These are phyloP conservation scores for Nephila pilipes DNA, from an alignment of 1,140 invertebrate genomes.

Conservation along the genomic window DNA sequence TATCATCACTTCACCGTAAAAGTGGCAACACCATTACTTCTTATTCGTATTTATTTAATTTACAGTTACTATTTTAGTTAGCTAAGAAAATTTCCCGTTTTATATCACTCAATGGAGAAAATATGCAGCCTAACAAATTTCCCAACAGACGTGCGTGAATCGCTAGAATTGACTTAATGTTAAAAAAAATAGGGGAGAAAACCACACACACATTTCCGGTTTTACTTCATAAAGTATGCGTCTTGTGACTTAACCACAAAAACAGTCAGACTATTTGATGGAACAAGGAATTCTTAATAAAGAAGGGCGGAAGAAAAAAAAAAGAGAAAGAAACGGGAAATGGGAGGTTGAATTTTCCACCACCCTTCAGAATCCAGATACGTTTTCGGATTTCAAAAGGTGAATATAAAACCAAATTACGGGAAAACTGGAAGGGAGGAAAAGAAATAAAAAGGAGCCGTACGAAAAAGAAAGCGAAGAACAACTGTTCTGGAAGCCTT, in stretches of 20 bases:
- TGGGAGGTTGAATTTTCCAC: neutral
- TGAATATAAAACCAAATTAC: constrained; percentile 30
- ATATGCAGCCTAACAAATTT: no score
- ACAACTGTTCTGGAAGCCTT: constrained; percentile 28
- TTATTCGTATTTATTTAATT: no score
- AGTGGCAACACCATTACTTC: no score
- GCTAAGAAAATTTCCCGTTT: no score
- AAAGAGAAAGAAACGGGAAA: neutral
- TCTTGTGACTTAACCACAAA: neutral
- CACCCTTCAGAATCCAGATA: neutral
- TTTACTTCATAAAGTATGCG: neutral
- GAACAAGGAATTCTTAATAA: neutral
- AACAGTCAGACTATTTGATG: neutral
- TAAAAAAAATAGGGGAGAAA: no score
- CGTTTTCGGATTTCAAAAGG: constrained; percentile 1
- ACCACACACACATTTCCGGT: neutral
- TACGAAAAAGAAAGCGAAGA: neutral
- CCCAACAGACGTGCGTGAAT: no score
- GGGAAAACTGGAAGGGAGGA: neutral
- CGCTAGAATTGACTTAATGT: no score
- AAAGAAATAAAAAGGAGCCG: neutral
- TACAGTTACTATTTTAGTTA: no score
- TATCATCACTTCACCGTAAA: no score
- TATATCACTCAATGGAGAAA: no score
- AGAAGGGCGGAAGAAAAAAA: no score